A percentile compares a stretch with the other conserved stretches of the same genome.
phyloP scores from a whole-genome alignment of 1,140 invertebrate species.

The Lucilia cuprina region DNA sequence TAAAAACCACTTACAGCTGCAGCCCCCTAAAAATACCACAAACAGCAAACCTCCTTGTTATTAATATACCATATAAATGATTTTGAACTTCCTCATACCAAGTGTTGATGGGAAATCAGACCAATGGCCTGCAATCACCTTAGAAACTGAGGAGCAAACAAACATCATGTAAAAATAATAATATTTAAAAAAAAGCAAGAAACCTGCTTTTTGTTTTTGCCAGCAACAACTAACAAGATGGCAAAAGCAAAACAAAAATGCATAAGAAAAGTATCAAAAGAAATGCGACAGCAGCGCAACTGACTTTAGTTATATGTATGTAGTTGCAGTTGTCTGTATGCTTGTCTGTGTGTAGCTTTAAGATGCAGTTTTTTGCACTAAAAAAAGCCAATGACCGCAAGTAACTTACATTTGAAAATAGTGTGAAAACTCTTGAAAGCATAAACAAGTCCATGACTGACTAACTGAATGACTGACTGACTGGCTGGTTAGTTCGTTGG shows the following conservation, averaged over 20 bases:
- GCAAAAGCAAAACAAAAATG: neutral
- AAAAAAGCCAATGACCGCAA: slow-evolving; percentile 61
- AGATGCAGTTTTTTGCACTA: slow-evolving; percentile 24
- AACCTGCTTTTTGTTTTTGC: slow-evolving; percentile 23
- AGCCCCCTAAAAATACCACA: neutral
- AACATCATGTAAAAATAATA: neutral
- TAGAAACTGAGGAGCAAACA: slow-evolving; percentile 39
- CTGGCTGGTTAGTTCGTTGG: too few relatives aligned
- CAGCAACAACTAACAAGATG: neutral
- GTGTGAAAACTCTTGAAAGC: slow-evolving; percentile 41
- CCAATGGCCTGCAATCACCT: slow-evolving; percentile 48
- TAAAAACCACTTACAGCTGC: neutral
- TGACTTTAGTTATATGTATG: neutral
- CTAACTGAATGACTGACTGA: neutral
- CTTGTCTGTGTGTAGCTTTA: neutral
- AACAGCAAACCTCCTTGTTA: neutral
- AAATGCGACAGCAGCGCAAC: slow-evolving; percentile 36
- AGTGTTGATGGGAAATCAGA: slow-evolving; percentile 45
- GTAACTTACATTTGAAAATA: slow-evolving; percentile 64
- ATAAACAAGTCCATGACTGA: slow-evolving; percentile 10
- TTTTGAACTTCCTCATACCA: slow-evolving; percentile 35
- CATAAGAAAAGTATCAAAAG: slow-evolving; percentile 40
- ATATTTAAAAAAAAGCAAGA: too few relatives aligned
- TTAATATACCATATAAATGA: neutral
- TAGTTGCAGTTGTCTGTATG: neutral